phyloP scores from a whole-genome alignment of 2,113 vertebrate species.

The Syngnathus floridae region DNA sequence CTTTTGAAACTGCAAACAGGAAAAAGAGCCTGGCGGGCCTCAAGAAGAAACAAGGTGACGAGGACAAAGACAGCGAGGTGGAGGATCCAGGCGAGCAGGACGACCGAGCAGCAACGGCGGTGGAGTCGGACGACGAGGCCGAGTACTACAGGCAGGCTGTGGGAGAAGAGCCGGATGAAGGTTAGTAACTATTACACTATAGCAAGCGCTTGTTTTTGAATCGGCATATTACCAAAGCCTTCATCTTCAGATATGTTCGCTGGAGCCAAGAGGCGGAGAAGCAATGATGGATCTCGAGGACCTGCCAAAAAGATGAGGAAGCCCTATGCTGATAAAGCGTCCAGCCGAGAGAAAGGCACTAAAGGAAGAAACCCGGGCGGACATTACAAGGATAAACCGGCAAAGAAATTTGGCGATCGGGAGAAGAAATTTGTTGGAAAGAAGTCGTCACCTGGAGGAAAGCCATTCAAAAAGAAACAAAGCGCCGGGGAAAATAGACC shows the following conservation, averaged over 20 bases:
- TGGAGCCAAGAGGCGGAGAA: constrained; percentile 47
- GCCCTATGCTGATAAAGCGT: background rate
- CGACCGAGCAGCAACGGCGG: constrained; percentile 13
- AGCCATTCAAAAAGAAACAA: constrained; percentile 44
- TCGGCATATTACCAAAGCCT: background rate
- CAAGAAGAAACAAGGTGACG: constrained; percentile 52
- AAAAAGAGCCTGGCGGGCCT: constrained; percentile 82
- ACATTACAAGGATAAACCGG: constrained; percentile 1
- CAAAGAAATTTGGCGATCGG: constrained; percentile 23
- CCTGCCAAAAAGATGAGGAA: constrained; percentile 61
- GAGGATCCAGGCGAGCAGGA: constrained; percentile 78
- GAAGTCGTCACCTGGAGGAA: constrained; percentile 33
- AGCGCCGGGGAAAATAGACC: constrained; percentile 39
- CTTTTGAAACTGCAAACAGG: constrained; percentile 48
- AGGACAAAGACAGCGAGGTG: constrained; percentile 66
- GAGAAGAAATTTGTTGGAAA: constrained; percentile 40
- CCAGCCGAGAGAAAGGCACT: constrained; percentile 9
- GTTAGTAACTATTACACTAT: constrained; percentile 49
- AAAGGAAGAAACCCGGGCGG: constrained; percentile 21
- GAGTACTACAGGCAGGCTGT: constrained; percentile 88
- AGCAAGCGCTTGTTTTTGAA: background rate
- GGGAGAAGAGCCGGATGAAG: constrained; percentile 83
- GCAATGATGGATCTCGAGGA: constrained; percentile 16
- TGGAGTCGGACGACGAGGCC: constrained; percentile 76
- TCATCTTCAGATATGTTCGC: constrained; percentile 71